Evolutionary conservation across 2,888 invertebrate species (phyloP).

Genomic region (Philonicus albiceps): DNA sequence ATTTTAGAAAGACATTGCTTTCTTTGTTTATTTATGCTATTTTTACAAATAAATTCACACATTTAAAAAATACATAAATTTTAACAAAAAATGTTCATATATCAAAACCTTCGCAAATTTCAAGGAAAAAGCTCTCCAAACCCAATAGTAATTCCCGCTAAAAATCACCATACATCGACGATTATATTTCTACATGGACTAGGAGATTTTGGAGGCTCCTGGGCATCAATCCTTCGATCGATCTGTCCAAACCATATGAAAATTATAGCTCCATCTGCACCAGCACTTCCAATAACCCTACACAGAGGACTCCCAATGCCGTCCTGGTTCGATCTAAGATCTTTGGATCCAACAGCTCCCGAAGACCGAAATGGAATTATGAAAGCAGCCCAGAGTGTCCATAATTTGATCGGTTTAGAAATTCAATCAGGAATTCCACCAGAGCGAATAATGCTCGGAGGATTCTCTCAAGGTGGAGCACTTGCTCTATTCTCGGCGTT

Average conservation of each 20-base stretch:
- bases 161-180: not conserved
- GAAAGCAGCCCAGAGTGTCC: slow-evolving; percentile 75
- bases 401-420: slow-evolving; percentile 77
- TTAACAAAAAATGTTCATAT: not conserved
- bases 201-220: slow-evolving; percentile 91
- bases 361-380: slow-evolving; percentile 87
- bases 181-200: slow-evolving; percentile 89
- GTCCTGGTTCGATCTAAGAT: slow-evolving; percentile 86
- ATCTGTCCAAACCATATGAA: slow-evolving; percentile 80
- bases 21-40: too few relatives aligned
- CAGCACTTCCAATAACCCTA: slow-evolving; percentile 82
- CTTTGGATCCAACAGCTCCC: slow-evolving; percentile 78
- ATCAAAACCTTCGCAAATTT: not conserved
- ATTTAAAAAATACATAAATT: not conserved
- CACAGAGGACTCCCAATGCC: slow-evolving; percentile 89
- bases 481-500: slow-evolving; percentile 87
- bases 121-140: not conserved
- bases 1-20: too few relatives aligned
- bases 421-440: slow-evolving; percentile 79
- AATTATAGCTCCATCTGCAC: slow-evolving; percentile 88
- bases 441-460: slow-evolving; percentile 82
- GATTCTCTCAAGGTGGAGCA: slow-evolving; percentile 96
- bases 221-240: slow-evolving; percentile 81
- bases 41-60: too few relatives aligned
- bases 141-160: not conserved